Base-by-base conservation (phyloP, 2,888 invertebrate species). In the Diadromus collaris region DNA sequence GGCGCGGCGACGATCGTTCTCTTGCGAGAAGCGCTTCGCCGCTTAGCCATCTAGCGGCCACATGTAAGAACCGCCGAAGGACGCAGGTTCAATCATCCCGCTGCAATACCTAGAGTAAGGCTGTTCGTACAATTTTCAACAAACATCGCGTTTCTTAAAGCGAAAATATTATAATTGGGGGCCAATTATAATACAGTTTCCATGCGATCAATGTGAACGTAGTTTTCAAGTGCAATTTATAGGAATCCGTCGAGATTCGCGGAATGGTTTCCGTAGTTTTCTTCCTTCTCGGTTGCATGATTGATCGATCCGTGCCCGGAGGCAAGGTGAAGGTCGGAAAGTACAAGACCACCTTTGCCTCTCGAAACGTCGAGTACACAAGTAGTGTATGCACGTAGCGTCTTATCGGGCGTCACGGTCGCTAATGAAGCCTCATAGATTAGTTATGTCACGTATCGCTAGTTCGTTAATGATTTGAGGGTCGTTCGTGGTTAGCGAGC, bases 371-470 rank as follows among this genome's bases (percentile, higher is more conserved):
- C 63, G 68, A 76, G 65, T 77, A 69, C 65, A 76, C 79, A 76
- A 68, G 69, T 69, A 76, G 78, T 63, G 44, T 67, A 63, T 68
- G 67, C 72, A 56, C 38, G 61, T 61, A 46, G 60, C 61, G 68
- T 68, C 63, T 78, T 69, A 64, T 78, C 77, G 72, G 46, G 75
- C 80, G 79, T 79, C 77, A 75, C 51, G 65, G 68, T 73, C 77
- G 80, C 73, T 82, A 81, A 83, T 81, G 79, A 80, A 80, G 76
- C 63, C 77, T 83, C 82, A 80, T 82, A 79, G 79, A 82, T 83
- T 70, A 82, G 80, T 78, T 83, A 76, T 81, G 73, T 78, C 76
- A 81, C 82, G 79, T 80, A 70, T 76, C 78, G 76, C 70, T 78
- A 69, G 77, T 82, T 81, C 69, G 82, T 80, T 75, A 75, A 68